A percentile compares a stretch with the other conserved stretches of the same genome.
phyloP scores from a whole-genome alignment of 2,888 invertebrate genomes.

The Cheiracanthium punctorium region DNA sequence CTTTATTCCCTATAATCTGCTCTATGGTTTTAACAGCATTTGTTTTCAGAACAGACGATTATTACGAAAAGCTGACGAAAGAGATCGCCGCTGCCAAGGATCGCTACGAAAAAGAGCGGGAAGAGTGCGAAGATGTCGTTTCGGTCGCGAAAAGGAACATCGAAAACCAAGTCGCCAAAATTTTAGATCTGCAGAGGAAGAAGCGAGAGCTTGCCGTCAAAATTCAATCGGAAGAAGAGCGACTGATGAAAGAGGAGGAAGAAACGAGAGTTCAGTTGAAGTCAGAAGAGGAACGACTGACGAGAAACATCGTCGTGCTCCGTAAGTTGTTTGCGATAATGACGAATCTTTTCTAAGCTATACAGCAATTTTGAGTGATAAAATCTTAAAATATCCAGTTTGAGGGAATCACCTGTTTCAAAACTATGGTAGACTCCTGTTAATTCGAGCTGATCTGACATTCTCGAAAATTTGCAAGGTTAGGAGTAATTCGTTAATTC shows the following conservation, averaged over 20 bases:
- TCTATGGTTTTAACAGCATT: too few relatives aligned
- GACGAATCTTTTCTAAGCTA: too few relatives aligned
- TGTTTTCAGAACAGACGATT: slow-evolving; percentile 18
- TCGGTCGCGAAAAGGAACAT: slow-evolving; percentile 22
- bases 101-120: slow-evolving; percentile 5
- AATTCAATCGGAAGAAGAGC: background rate
- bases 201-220: background rate
- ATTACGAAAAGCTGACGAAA: slow-evolving; percentile 5
- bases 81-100: background rate
- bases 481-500: too few relatives aligned
- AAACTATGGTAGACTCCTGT: too few relatives aligned
- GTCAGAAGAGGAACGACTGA: slow-evolving; percentile 29
- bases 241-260: background rate
- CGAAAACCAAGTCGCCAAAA: background rate
- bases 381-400: too few relatives aligned
- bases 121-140: slow-evolving; percentile 30
- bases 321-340: too few relatives aligned
- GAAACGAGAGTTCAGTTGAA: background rate
- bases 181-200: background rate
- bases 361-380: too few relatives aligned
- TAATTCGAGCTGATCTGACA: too few relatives aligned
- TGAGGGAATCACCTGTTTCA: too few relatives aligned
- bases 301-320: slow-evolving; percentile 23
- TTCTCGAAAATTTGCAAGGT: too few relatives aligned
- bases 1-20: too few relatives aligned